Base-by-base conservation (phyloP, 2,113 vertebrate species). In the Otocyon megalotis region DNA sequence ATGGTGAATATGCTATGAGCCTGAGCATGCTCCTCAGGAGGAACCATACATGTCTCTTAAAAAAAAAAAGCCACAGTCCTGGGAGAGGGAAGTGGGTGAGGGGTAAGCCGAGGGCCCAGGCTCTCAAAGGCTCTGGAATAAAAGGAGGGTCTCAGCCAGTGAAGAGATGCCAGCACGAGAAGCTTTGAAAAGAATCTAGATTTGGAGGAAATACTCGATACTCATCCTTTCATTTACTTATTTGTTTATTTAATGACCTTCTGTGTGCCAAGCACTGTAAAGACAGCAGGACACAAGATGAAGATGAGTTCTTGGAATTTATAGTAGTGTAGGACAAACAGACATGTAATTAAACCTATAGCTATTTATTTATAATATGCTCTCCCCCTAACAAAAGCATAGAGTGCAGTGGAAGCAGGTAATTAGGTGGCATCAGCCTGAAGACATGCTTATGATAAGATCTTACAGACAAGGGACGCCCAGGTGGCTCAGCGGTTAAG, bases 351-450 rank as follows among this genome's bases (percentile, higher is more conserved):
- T 89, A 97, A 96, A 79, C 3, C 32, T 19, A 72, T 50, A 56
- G 67, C 95, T 86, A 80, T 71, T 96, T 83, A 88, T 95, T 90
- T 83, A 62, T 92, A 83, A 72, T 65, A 79, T 28, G 19, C 8
- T 56, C 54, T 12, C 63, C 30, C 37, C 28, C 35, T 87, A 93
- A 83, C n/a, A 90, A 60, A 80, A 96, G 24, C 50, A 24, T 5
- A 10, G 67, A 50, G 56, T 37, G 8, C n/a, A 26, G 22, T 63
- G 67, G 79, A 69, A 94, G 8, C 35, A 96, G 54, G 48, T 90
- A 60, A 83, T 60, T 69, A 71, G 77, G 60, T 4, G 3, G 65
- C 43, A 60, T 79, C 65, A 82, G 32, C 53, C 72, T 69, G 11
- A 91, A 53, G 65, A 93, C 3, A 37, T 50, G 79, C 10, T 86